Evolutionary conservation across 2,888 invertebrate species (phyloP), one percentile per base, ranked within the genome.

Genomic region (Tinea semifulvella): DNA sequence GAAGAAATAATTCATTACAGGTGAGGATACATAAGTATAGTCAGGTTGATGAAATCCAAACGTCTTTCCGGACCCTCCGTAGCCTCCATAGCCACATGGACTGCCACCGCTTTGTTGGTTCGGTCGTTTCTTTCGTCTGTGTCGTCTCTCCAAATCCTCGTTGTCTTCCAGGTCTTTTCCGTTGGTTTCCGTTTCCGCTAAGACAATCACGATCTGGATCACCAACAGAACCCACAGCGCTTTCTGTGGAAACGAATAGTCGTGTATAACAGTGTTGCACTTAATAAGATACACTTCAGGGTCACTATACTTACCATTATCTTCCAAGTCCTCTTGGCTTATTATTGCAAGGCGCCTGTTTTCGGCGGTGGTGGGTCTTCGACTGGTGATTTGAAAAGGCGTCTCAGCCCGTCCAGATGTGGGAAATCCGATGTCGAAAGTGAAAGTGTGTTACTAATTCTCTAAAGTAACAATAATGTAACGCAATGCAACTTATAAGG

Each of bases 1-100:
- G 26, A 73, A 65, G 55, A 68, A 73, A 51, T 76, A 79, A 54
- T 79, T 79, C 54, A 64, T 71, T 1, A 76, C 70, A 1, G 77
- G 77, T 19, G 77, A 75, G 2, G 69, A 70, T 1, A 79, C 56
- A 43, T 70, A 77, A 0, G 75, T 74, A 49, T 68, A 60, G 28
- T 22, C 31, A 14, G 43, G 42, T 1, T 35, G 22, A n/a, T 68
- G 68, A 18, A 63, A 62, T 1, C 63, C 63, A 14, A 69, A 65
- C 0, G 64, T 60, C 26, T 61, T 58, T 2, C 70, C 74, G 44
- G 56, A 65, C 8, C 42, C 46, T 2, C 40, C 40, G 13, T 11
- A 40, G 25, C 43, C 39, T 1, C 70, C 71, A 10, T 52, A 53
- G 11, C 51, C 52, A 13, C 67, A 57, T 49, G 69, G 50, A 0